Evolutionary conservation across 1,140 invertebrate species (phyloP).

Genomic region (Eupeodes corollae): DNA sequence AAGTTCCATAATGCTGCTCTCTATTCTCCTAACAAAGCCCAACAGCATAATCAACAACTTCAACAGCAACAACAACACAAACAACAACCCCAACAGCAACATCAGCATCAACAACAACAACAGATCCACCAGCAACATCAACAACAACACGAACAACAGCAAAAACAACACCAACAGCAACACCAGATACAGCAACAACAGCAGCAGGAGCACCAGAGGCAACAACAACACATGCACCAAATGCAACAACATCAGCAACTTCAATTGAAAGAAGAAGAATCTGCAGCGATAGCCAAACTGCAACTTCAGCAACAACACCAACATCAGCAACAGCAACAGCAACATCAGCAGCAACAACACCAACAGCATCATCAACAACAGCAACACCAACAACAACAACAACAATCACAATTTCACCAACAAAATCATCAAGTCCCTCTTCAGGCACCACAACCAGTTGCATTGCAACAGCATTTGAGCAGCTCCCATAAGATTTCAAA

Average conservation of each 20-base stretch:
- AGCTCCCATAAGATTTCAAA: conserved; percentile 11
- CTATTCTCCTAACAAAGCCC: conserved; percentile 33
- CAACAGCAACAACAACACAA: neutral
- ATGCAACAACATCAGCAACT: conserved; percentile 16
- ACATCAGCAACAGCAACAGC: conserved; percentile 3
- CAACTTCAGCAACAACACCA: neutral
- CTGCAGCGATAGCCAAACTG: neutral
- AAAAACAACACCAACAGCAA: conserved; percentile 16
- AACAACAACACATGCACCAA: conserved; percentile 2
- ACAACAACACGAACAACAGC: conserved; percentile 3
- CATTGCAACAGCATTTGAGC: conserved; percentile 15
- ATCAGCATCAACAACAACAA: conserved; percentile 13
- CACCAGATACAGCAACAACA: conserved; percentile 11
- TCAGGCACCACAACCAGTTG: conserved; percentile 14
- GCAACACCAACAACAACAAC: conserved; percentile 16
- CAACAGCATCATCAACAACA: conserved; percentile 13
- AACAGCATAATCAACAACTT: conserved; percentile 4
- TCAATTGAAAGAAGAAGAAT: conserved; percentile 12
- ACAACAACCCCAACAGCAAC: conserved; percentile 8
- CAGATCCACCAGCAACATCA: conserved; percentile 5
- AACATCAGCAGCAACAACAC: conserved; percentile 2
- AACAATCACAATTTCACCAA: conserved; percentile 13
- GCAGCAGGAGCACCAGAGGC: neutral
- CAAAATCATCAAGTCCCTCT: conserved; percentile 9
- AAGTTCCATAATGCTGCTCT: conserved; percentile 60